phyloP scores from a whole-genome alignment of 2,113 vertebrate genomes.

The Burhinus bistriatus region DNA sequence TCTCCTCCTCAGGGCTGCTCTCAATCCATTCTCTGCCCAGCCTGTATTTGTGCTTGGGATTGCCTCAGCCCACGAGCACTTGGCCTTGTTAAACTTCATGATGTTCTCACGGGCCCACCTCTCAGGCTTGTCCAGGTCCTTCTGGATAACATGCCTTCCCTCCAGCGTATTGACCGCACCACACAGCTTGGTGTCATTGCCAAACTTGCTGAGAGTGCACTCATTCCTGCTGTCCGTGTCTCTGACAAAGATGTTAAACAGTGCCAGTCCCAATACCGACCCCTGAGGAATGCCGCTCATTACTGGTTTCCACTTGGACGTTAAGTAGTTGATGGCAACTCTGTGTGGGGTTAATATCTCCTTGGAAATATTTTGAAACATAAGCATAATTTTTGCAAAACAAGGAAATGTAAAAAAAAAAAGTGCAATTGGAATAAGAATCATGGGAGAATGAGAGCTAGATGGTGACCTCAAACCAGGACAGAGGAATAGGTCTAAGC shows the following conservation, averaged over 20 bases:
- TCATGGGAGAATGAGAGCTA: background rate
- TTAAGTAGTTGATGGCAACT: background rate
- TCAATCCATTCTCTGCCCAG: background rate
- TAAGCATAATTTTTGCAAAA: background rate
- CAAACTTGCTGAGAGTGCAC: background rate
- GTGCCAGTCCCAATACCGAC: background rate
- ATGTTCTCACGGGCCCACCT: background rate
- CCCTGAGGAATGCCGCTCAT: background rate
- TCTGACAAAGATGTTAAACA: background rate
- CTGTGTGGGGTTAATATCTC: background rate
- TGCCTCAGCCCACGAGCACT: background rate
- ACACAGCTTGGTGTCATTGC: background rate
- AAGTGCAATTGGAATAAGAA: background rate
- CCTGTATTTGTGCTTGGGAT: background rate
- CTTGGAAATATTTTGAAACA: background rate
- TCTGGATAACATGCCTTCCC: background rate
- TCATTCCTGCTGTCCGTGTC: background rate
- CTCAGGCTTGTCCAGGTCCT: background rate
- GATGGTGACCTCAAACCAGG: background rate
- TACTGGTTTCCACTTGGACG: background rate
- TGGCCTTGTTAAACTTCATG: background rate
- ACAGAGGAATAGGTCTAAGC: background rate
- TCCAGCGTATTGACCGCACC: background rate
- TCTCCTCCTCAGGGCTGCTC: background rate
- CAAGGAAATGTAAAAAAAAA: background rate